A percentile compares a stretch with the other conserved stretches of the same genome.
Evolutionary conservation across 2,113 vertebrate genomes (phyloP).

Genomic region (Tonatia bakeri): DNA sequence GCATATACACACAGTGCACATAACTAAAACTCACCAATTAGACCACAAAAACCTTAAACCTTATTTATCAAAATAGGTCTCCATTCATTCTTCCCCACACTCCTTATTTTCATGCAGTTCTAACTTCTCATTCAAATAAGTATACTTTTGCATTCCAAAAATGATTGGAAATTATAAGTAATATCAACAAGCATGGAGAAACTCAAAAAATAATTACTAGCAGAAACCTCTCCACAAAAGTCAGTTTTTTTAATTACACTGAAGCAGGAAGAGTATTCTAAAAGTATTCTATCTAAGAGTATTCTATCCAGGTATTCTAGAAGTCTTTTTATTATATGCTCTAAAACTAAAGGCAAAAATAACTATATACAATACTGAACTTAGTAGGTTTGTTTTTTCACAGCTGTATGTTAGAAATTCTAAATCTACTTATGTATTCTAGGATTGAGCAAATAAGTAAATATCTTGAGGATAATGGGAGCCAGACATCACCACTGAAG

Average conservation of each 20-base stretch:
- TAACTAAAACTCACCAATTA: constrained; percentile 1
- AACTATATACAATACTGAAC: background rate
- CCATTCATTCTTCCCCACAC: background rate
- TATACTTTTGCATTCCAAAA: constrained; percentile 42
- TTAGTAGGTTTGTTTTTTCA: background rate
- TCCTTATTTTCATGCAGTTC: constrained; percentile 1
- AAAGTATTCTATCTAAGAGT: too few species aligned
- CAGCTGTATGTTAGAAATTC: constrained; percentile 15
- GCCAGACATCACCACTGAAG: background rate
- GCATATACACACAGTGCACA: background rate
- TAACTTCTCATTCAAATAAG: background rate
- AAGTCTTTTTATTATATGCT: background rate
- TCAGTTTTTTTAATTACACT: background rate
- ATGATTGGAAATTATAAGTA: background rate
- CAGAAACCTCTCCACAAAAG: background rate
- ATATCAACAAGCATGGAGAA: constrained; percentile 4
- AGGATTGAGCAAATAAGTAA: background rate
- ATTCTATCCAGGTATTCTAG: background rate
- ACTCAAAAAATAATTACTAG: background rate
- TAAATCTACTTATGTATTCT: background rate
- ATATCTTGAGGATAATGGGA: background rate
- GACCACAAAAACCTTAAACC: background rate
- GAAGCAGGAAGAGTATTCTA: background rate
- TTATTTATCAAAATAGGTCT: background rate
- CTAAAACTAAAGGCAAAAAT: background rate